Evolutionary conservation across 2,113 vertebrate genomes (phyloP).

Genomic region (Phaethornis superciliosus): DNA sequence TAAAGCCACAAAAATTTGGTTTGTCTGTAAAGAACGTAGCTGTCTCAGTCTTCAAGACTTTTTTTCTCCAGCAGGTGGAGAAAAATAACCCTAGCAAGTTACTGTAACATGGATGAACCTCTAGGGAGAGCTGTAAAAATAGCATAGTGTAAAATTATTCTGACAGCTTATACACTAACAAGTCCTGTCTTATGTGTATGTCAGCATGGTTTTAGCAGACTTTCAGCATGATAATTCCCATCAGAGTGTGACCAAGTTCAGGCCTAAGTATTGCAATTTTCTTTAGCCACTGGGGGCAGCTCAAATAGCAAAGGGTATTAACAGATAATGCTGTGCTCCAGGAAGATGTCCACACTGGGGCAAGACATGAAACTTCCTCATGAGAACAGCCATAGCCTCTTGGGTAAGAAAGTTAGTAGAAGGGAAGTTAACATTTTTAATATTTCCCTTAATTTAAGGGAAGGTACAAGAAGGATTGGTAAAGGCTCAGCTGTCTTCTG

Average conservation of each 20-base stretch:
- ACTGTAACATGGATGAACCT: neutral
- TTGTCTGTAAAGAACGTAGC: neutral
- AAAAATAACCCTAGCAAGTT: neutral
- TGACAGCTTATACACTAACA: neutral
- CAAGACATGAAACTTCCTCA: neutral
- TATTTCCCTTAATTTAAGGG: neutral
- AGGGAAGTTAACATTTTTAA: neutral
- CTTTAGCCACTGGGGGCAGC: neutral
- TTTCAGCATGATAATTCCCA: neutral
- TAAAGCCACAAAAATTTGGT: neutral
- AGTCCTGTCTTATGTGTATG: neutral
- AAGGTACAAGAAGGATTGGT: neutral
- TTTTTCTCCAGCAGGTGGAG: neutral
- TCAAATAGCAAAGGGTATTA: neutral
- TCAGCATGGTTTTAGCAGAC: neutral
- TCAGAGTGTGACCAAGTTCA: neutral
- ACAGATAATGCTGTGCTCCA: neutral
- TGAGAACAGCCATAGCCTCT: neutral
- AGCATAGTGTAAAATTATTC: neutral
- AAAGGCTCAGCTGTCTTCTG: neutral
- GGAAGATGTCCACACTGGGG: neutral
- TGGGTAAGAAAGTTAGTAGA: neutral
- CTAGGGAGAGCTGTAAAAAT: neutral
- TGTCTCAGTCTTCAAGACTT: neutral
- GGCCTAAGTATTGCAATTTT: neutral